phyloP scores from a whole-genome alignment of 2,797 vertebrate species.

The Podargus strigoides region DNA sequence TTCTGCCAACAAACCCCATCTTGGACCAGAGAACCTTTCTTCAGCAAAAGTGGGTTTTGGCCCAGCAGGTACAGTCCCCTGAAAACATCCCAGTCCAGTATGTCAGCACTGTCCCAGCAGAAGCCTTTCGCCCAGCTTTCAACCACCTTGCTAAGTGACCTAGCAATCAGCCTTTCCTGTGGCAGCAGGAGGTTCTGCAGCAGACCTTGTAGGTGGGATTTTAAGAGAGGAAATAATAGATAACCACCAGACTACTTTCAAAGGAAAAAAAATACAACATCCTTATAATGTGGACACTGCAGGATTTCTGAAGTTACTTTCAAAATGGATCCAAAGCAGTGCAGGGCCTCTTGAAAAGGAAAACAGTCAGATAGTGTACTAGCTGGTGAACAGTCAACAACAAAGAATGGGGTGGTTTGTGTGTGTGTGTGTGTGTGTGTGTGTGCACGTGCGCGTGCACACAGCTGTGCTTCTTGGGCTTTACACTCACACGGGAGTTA shows the following conservation, averaged over 20 bases:
- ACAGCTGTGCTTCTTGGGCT: background rate
- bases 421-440: no score
- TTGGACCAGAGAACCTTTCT: background rate
- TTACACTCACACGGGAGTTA: background rate
- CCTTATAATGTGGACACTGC: background rate
- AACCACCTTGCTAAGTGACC: background rate
- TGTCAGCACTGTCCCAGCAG: background rate
- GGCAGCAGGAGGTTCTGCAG: background rate
- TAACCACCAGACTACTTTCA: background rate
- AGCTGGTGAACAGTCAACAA: background rate
- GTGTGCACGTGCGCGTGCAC: no score
- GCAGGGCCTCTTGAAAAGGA: background rate
- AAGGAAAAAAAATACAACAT: slow-evolving; percentile 5
- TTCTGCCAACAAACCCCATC: background rate
- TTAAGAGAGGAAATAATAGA: background rate
- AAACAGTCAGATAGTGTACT: background rate
- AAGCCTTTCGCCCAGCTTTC: background rate
- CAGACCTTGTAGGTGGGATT: background rate
- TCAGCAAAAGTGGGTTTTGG: background rate
- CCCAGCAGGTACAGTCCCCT: background rate
- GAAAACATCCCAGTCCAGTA: background rate
- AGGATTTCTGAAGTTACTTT: slow-evolving; percentile 3
- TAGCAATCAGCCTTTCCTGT: background rate
- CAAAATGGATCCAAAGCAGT: background rate
- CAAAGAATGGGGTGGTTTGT: background rate